Evolutionary conservation across 2,113 vertebrate genomes (phyloP).

Genomic region (Neopipo cinnamomea): DNA sequence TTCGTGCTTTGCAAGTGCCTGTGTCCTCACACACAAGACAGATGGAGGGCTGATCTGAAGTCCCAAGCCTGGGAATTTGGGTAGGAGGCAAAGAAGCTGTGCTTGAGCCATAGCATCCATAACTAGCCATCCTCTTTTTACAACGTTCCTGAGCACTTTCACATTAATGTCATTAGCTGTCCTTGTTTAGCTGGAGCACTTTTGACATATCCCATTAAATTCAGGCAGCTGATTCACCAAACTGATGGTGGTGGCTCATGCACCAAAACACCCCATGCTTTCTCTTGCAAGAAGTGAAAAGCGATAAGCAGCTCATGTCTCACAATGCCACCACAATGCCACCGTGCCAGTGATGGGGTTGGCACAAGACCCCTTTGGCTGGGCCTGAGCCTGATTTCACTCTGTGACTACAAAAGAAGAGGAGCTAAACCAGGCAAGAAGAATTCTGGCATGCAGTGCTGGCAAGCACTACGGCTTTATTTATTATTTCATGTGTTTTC

Average conservation of each 20-base stretch:
- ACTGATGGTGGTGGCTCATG: not conserved
- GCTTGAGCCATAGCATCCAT: not conserved
- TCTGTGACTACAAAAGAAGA: not conserved
- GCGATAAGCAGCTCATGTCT: rapidly evolving
- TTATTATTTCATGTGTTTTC: constrained; percentile 3
- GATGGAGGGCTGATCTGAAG: not conserved
- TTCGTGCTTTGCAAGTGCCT: not conserved
- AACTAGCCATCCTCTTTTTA: not conserved
- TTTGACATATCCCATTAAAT: not conserved
- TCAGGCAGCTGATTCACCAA: rapidly evolving
- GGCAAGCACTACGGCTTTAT: not conserved
- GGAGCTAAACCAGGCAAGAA: not conserved
- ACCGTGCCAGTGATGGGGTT: not conserved
- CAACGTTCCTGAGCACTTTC: rapidly evolving
- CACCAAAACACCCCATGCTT: not conserved
- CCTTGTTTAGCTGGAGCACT: not conserved
- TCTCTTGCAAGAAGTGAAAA: not conserved
- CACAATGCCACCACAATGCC: not conserved
- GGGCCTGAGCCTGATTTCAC: not conserved
- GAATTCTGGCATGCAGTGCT: not conserved
- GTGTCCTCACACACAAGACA: not conserved
- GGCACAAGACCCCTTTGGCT: not conserved
- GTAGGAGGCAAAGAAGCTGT: not conserved
- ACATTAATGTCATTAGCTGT: not conserved
- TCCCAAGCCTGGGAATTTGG: not conserved